A percentile compares a stretch with the other conserved stretches of the same genome.
phyloP scores from a whole-genome alignment of 2,113 vertebrate genomes.

The Hipposideros armiger region DNA sequence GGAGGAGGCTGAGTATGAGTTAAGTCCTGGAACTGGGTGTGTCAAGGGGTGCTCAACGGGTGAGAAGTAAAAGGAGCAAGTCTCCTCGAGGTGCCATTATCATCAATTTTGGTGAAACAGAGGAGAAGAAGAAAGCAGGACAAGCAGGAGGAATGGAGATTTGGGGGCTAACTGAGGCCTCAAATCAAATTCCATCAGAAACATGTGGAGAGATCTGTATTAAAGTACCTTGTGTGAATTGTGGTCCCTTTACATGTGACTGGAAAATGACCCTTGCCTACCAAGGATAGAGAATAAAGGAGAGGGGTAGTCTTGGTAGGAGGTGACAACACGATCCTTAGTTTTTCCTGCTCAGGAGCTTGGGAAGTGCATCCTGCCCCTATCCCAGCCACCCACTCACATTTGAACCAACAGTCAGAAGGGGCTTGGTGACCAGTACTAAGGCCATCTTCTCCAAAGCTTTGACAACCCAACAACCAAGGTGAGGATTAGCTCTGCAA shows the following conservation, averaged over 20 bases:
- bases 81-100: neutral
- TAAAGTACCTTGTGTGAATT: neutral
- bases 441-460: neutral
- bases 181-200: conserved; percentile 29
- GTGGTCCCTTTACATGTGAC: neutral
- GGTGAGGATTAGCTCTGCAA: neutral
- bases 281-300: conserved; percentile 51
- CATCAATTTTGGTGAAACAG: neutral
- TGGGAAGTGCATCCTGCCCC: neutral
- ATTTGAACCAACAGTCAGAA: conserved; percentile 2
- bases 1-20: neutral
- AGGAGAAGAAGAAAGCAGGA: neutral
- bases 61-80: neutral
- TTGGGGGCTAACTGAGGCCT: neutral
- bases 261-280: neutral
- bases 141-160: neutral
- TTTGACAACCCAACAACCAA: neutral
- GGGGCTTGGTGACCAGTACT: neutral
- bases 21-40: neutral
- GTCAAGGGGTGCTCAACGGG: neutral
- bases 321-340: neutral
- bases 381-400: neutral
- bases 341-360: conserved; percentile 10
- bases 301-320: neutral
- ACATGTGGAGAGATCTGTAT: conserved; percentile 12